Conservation (phyloP, 1,140 invertebrate genomes). For the Cyrtorhinus lividipennis region DNA sequence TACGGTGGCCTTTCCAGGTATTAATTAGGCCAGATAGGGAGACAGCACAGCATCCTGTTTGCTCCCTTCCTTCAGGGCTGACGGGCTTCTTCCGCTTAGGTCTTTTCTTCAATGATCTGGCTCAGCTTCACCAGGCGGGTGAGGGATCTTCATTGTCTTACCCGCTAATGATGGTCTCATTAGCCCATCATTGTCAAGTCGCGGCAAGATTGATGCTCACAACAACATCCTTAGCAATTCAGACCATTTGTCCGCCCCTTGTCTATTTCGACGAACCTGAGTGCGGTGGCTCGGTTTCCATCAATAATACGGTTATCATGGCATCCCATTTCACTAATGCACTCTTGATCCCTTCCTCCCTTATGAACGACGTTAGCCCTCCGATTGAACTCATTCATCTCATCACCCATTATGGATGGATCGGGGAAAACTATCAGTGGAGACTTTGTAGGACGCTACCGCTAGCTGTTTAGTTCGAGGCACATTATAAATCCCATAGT, state of each 20-base stretch:
- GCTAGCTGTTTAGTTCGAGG: too few relatives aligned
- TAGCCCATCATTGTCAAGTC: slow-evolving; percentile 5
- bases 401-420: too few relatives aligned
- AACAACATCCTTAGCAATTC: neutral
- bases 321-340: neutral
- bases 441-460: too few relatives aligned
- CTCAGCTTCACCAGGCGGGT: neutral
- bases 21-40: slow-evolving; percentile 2
- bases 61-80: neutral
- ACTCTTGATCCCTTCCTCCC: neutral
- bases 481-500: too few relatives aligned
- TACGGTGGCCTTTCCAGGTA: neutral
- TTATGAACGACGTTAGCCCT: too few relatives aligned
- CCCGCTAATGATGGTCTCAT: neutral
- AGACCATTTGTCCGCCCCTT: neutral
- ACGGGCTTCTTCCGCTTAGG: neutral
- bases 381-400: too few relatives aligned
- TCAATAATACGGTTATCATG: slow-evolving; percentile 4
- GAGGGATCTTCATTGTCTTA: neutral
- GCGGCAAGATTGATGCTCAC: neutral
- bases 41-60: neutral
- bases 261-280: slow-evolving; percentile 1
- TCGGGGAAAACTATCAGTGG: too few relatives aligned
- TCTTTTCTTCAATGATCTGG: neutral
- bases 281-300: slow-evolving; percentile 3